Evolutionary conservation across 2,888 invertebrate genomes (phyloP), one percentile per base, ranked within the genome.

Genomic region (Hypomecis atomaria): DNA sequence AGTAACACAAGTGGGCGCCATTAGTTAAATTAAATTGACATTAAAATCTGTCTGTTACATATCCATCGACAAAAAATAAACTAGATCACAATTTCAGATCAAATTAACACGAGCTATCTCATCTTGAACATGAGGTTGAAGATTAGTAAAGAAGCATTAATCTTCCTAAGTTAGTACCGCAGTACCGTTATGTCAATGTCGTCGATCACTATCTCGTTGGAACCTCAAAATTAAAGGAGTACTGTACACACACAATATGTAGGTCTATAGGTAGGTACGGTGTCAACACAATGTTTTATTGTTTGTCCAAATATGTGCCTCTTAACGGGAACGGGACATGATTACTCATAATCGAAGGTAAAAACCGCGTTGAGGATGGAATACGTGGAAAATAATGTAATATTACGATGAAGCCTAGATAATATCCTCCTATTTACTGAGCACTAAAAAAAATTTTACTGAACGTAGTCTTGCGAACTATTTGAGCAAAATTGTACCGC

Each of bases 181-280:
- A 23, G 70, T 84, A 73, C 88, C 89, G 89, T 87, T 89, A 88
- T 81, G 76, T 81, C 78, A 77, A 76, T 74, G 71, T 73, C 70
- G 66, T 69, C 71, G 76, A 81, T 78, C 68, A 71, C 67, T 75
- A 78, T 75, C 74, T 72, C 57, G 69, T 62, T 63, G 69, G 67
- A 69, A 71, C 69, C 72, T 71, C 70, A 72, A 75, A 78, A 75
- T 63, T 54, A 61, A 61, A 63, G 58, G 50, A 54, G 42, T 53
- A 63, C 55, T 59, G 49, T 56, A 57, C 13, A 45, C 33, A 50
- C 56, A 62, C 52, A 42, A n/a, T 34, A 58, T 63, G 48, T 58
- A 58, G 53, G 58, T 62, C 58, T 62, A 49, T 62, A 56, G 56
- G 45, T 47, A 65, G 57, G 53, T 58, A 53, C 34, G 9, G 23